Evolutionary conservation across 2,797 vertebrate species (phyloP), one percentile per base, ranked within the genome.

Genomic region (Streptopelia turtur): DNA sequence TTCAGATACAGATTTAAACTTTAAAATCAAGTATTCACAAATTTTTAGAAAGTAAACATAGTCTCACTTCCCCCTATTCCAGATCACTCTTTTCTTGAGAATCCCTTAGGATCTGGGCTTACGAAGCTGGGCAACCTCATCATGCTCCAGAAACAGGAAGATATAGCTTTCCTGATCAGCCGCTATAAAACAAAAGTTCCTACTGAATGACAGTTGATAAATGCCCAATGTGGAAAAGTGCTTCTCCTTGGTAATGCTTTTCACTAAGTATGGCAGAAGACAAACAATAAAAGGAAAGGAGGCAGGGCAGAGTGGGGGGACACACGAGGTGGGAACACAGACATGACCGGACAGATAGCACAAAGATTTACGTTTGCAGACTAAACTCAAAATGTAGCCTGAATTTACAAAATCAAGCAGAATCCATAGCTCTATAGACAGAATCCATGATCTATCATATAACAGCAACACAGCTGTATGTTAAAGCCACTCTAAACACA

Each of bases 331-430:
- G 28, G 10, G 30, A 7, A 50, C 53, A 55, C 53, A 55, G 52
- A 76, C 18, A 43, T 2, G 5, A 23, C 0, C 0, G n/a, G n/a
- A 35, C 33, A 30, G 7, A 25, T 18, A 77, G 30, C 12, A 47
- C 24, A 49, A 90, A 43, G 9, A 33, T 53, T 33, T 66, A 25
- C 21, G 16, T 75, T 68, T 61, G 47, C 8, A 47, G 30, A 41
- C 20, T 49, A 61, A 75, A 61, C 11, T 33, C 15, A 30, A 68
- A 47, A 68, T 18, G 8, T 28, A 59, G n/a, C 52, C 31, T 45
- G 24, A 68, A 47, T 75, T 75, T 68, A 65, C 15, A 70, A n/a
- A 7, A 27, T 18, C 22, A 49, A 49, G 16, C 33, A 61, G 70
- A 76, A 76, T 41, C 16, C 14, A 37, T 1, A 88, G 31, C 10